Percentiles rank a stretch among this genome's conserved stretches.
Conservation (phyloP, 1,140 invertebrate species). For the Drosophila elegans region DNA sequence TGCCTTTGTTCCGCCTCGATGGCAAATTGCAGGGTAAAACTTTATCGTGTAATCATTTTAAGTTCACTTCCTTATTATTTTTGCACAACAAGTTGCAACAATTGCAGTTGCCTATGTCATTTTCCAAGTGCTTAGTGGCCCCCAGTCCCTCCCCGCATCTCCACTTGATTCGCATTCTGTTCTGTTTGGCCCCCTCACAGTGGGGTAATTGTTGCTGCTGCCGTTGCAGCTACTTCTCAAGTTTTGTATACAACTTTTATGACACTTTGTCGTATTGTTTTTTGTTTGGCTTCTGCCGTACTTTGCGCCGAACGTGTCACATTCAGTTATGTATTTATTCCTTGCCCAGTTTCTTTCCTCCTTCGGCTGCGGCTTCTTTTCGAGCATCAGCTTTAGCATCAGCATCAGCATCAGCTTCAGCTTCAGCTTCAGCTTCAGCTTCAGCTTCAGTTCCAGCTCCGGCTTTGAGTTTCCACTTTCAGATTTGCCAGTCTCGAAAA, state of each 20-base stretch:
- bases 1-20: slow-evolving; percentile 23
- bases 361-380: background rate
- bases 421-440: slow-evolving; percentile 26
- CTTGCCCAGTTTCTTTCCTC: slow-evolving; percentile 41
- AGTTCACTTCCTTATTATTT: slow-evolving; percentile 82
- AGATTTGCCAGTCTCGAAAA: slow-evolving; percentile 60
- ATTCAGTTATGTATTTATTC: slow-evolving; percentile 82
- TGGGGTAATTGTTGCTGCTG: slow-evolving; percentile 58
- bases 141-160: background rate
- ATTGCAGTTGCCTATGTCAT: slow-evolving; percentile 78
- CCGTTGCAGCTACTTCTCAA: slow-evolving; percentile 76
- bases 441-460: slow-evolving; percentile 31
- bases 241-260: slow-evolving; percentile 82
- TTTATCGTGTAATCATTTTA: slow-evolving; percentile 82
- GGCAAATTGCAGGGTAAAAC: slow-evolving; percentile 76
- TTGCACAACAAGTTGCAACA: slow-evolving; percentile 63
- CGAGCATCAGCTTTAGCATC: background rate
- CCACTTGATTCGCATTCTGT: slow-evolving; percentile 23
- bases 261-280: slow-evolving; percentile 81
- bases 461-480: slow-evolving; percentile 70
- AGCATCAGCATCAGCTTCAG: slow-evolving; percentile 25
- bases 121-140: slow-evolving; percentile 71
- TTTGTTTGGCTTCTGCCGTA: slow-evolving; percentile 54
- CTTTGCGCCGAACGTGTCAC: slow-evolving; percentile 80
- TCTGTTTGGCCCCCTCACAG: slow-evolving; percentile 15